Base-by-base conservation (phyloP, 2,888 invertebrate species). In the Tridacna gigas region DNA sequence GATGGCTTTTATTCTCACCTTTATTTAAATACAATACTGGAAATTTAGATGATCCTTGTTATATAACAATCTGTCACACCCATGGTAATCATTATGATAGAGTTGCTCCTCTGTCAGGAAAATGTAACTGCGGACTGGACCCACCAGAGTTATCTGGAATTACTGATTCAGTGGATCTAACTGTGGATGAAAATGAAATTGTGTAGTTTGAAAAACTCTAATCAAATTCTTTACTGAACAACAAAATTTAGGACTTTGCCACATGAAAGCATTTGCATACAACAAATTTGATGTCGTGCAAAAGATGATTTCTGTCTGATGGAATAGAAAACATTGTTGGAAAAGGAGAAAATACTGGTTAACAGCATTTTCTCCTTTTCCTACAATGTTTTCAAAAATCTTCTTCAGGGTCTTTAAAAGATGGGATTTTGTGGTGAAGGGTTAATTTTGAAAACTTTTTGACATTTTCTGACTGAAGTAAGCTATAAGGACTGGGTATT, bases 21-120 rank as follows among this genome's bases (percentile, higher is more conserved):
- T 74, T 87, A 25, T 90, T 91, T 60, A 79, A 79, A 15, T 87
- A 86, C 73, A 74, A 77, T 7, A 73, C 82, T 5, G 80, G 74
- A 12, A 63, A 82, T 0, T 47, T 79, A 13, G 82, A 81, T n/a
- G 84, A 87, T 79, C 71, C 75, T 12, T 92, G 93, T 80, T 91
- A 91, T 77, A 79, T 93, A 12, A 91, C 93, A 15, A 85, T 93
- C 18, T 92, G 92, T 77, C 92, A 92, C 76, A 93, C 92, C 12
- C 92, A 93, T 86, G 93, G 92, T 7, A 93, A 93, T 76, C 93
- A 93, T 82, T 93, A 92, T 84, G 93, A 93, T 75, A 87, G 91
- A 60, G 88, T 93, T 15, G 90, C 90, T 2, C 83, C 91, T 0
- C 37, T 83, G 0, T 66, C 77, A 25, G 65, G 75, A 9, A 82